Evolutionary conservation across 2,113 vertebrate species (phyloP).

Genomic region (Macquaria ambigua): DNA sequence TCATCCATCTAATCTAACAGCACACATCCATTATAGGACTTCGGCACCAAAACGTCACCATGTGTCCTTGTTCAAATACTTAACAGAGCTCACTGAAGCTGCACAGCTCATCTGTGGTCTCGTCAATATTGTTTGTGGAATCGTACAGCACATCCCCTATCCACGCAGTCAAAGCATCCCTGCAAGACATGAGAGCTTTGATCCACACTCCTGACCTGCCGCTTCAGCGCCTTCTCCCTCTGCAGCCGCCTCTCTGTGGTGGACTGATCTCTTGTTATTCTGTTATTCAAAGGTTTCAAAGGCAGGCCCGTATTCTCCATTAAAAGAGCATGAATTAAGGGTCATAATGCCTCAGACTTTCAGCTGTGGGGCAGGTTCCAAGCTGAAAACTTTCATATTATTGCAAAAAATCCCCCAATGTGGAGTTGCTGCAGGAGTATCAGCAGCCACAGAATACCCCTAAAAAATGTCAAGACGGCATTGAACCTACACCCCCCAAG

Average conservation of each 20-base stretch:
- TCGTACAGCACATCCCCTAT: constrained; percentile 13
- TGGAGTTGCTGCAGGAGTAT: constrained; percentile 20
- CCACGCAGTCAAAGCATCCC: constrained; percentile 50
- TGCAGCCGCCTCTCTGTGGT: constrained; percentile 18
- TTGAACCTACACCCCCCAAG: constrained; percentile 12
- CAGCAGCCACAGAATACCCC: constrained; percentile 24
- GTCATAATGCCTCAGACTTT: constrained; percentile 24
- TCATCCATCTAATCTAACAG: neutral
- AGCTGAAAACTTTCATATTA: constrained; percentile 28
- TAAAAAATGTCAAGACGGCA: constrained; percentile 35
- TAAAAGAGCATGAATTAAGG: constrained; percentile 40
- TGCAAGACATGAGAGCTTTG: constrained; percentile 56
- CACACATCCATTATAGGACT: constrained; percentile 6
- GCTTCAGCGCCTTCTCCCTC: constrained; percentile 46
- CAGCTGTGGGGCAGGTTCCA: constrained; percentile 15
- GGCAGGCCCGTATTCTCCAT: constrained; percentile 18
- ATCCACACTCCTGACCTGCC: constrained; percentile 55
- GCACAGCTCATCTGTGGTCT: constrained; percentile 11
- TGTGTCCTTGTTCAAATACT: constrained; percentile 43
- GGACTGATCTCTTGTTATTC: constrained; percentile 41
- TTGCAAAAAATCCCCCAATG: constrained; percentile 22
- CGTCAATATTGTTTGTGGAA: constrained; percentile 60
- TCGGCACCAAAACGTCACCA: neutral
- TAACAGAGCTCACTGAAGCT: constrained; percentile 17
- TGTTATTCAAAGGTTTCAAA: constrained; percentile 59